Evolutionary conservation across 2,888 invertebrate genomes (phyloP), one percentile per base, ranked within the genome.

Genomic region (Nemoura dubitans): DNA sequence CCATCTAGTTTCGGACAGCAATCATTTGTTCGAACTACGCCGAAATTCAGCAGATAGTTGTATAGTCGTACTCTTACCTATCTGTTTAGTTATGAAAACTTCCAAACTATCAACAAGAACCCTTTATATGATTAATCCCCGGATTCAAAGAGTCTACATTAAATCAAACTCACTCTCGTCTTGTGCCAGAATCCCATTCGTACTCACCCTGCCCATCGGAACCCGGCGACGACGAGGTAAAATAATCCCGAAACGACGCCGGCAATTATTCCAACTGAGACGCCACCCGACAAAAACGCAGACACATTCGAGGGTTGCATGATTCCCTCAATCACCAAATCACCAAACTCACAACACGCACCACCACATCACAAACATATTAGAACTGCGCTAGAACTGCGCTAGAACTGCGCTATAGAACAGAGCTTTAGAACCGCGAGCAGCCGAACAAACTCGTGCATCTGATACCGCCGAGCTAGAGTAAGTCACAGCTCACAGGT

Each of bases 181-280:
- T 10, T 6, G 5, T 6, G 3, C 36, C 36, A 36, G 5, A 36
- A n/a, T n/a, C n/a, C 78, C 78, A 1, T 26, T 26, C 78, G 7
- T 78, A 91, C 93, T 93, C 91, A 95, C 94, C 92, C 93, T 86
- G 92, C 92, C 91, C 93, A 92, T 10, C 92, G 89, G 85, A 94
- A 89, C 89, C 93, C 93, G 89, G 93, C 93, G 27, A 94, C 92
- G 88, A 94, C 90, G 86, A 95, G 91, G 89, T 95, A 95, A 91
- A 94, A 95, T 36, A 95, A 94, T 59, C 95, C 95, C 7, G 95
- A 95, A 36, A 95, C 93, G 88, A 95, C 93, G 14, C 95, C 95
- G n/a, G 94, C 95, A 83, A 95, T 91, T 83, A 95, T 92, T 43
- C 94, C 94, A 76, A 95, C 91, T 89, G 95, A 94, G 88, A 95